These are phyloP conservation scores for Acronicta leporina DNA, from an alignment of 2,888 invertebrate genomes.

Conservation along the genomic window DNA sequence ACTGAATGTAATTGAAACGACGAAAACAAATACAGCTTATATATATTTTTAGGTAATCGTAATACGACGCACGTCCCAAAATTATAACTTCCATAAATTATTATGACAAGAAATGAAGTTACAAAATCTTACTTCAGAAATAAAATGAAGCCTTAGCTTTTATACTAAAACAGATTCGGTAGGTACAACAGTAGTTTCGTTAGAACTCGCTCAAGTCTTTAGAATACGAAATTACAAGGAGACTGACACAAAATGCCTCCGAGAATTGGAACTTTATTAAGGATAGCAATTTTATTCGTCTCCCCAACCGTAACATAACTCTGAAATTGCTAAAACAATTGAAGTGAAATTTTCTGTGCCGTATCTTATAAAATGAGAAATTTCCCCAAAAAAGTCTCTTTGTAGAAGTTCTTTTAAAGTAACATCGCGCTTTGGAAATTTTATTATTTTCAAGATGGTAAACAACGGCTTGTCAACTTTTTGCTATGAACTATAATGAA, in stretches of 20 bases:
- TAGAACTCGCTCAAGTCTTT: slow-evolving; percentile 10
- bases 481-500: too few species aligned
- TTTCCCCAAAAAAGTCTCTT: neutral
- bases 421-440: neutral
- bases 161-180: slow-evolving; percentile 20
- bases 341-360: slow-evolving; percentile 23
- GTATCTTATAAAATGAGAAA: slow-evolving; percentile 16
- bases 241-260: slow-evolving; percentile 34
- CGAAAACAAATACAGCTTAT: too few species aligned
- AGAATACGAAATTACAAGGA: slow-evolving; percentile 42
- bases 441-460: neutral
- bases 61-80: too few species aligned
- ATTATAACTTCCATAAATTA: too few species aligned
- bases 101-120: neutral
- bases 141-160: slow-evolving; percentile 1
- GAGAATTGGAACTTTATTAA: slow-evolving; percentile 47
- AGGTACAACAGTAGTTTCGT: slow-evolving; percentile 11
- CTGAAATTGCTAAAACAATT: slow-evolving; percentile 36
- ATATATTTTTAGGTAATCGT: too few species aligned
- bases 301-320: slow-evolving; percentile 36
- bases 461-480: neutral
- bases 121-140: neutral
- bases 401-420: neutral
- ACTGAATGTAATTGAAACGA: too few species aligned
- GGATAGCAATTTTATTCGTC: slow-evolving; percentile 39